These are phyloP conservation scores for Aphidius colemani DNA, from an alignment of 2,888 invertebrate species.

Conservation along the genomic window DNA sequence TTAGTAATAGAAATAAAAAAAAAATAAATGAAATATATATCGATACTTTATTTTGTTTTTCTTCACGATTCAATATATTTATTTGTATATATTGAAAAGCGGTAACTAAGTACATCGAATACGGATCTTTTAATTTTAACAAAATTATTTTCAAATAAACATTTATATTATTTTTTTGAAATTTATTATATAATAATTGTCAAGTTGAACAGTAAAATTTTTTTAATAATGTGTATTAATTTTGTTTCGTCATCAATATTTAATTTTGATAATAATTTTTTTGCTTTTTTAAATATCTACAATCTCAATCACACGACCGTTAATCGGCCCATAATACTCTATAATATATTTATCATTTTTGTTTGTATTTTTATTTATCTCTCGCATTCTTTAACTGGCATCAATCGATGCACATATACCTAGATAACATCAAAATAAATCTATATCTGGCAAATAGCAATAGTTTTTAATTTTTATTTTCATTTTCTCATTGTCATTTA, in stretches of 20 bases:
- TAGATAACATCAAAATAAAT: conserved; percentile 61
- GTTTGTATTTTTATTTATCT: conserved; percentile 1
- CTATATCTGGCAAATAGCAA: conserved; percentile 53
- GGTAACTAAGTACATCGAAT: conserved; percentile 58
- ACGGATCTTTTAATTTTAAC: conserved; percentile 40
- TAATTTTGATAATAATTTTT: conserved; percentile 3
- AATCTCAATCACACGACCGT: conserved; percentile 19
- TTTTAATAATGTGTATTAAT: background rate
- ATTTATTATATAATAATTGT: background rate
- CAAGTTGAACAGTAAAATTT: background rate
- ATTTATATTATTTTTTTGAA: background rate
- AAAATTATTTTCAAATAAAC: background rate
- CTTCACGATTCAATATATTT: conserved; percentile 48
- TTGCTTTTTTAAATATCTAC: conserved; percentile 16
- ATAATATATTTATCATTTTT: conserved; percentile 16
- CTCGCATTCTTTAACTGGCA: conserved; percentile 22
- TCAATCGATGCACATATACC: conserved; percentile 45
- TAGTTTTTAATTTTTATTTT: conserved; percentile 37
- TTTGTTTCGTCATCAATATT: conserved; percentile 1
- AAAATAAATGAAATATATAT: background rate
- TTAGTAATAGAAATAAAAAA: background rate
- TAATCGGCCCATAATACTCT: conserved; percentile 22
- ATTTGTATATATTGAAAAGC: conserved; percentile 53
- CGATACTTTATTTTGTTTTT: background rate
- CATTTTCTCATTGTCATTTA: no score